These are phyloP conservation scores for Empis stercorea DNA, from an alignment of 2,888 invertebrate species.

Conservation along the genomic window DNA sequence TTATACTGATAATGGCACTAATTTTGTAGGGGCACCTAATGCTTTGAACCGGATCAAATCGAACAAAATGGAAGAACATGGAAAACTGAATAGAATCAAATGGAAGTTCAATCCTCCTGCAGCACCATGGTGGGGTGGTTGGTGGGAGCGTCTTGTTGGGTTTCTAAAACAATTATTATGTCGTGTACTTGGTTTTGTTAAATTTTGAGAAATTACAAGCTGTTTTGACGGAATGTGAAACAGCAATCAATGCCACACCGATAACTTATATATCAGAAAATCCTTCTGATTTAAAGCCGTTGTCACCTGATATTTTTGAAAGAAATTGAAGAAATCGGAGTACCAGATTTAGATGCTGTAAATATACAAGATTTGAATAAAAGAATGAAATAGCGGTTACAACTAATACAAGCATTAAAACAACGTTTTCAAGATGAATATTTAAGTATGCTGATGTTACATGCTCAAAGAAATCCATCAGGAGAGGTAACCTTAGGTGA, in stretches of 20 bases:
- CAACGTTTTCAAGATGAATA: conserved; percentile 11
- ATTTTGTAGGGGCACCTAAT: conserved; percentile 2
- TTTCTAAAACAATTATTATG: conserved; percentile 26
- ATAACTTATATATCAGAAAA: conserved; percentile 21
- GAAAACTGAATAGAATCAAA: conserved; percentile 10
- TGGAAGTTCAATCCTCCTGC: conserved; percentile 29
- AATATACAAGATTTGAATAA: conserved; percentile 1
- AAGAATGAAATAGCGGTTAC: conserved; percentile 3
- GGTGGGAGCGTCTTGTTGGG: conserved; percentile 31
- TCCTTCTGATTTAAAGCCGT: conserved; percentile 14
- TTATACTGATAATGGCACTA: conserved; percentile 1
- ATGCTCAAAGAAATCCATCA: not conserved
- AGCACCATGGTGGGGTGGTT: conserved; percentile 35
- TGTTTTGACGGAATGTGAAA: conserved; percentile 17
- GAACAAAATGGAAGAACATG: conserved; percentile 1
- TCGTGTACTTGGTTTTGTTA: conserved; percentile 23
- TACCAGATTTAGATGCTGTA: conserved; percentile 13
- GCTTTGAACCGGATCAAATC: not conserved
- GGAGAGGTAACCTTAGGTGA: not conserved
- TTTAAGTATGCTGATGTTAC: conserved; percentile 5
- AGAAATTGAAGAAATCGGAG: conserved; percentile 11
- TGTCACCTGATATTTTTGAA: conserved; percentile 21
- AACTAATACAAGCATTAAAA: conserved; percentile 4
- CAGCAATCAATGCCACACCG: conserved; percentile 25
- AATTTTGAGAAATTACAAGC: conserved; percentile 13